Base-by-base conservation (phyloP, 2,888 invertebrate species). In the Hydriomena furcata region DNA sequence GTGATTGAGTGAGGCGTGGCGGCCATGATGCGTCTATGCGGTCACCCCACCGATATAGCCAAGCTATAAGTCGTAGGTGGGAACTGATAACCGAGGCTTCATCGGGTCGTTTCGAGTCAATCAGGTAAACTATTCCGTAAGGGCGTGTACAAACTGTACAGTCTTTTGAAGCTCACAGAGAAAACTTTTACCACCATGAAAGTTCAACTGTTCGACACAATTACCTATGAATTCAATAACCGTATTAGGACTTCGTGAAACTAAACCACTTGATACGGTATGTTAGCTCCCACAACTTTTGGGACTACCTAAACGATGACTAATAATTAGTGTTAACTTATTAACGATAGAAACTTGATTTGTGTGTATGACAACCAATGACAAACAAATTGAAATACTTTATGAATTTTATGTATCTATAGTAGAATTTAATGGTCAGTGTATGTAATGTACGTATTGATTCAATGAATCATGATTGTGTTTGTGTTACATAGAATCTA, bases 1-100 rank as follows among this genome's bases (percentile, higher is more conserved):
- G 80, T 82, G 86, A 86, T 83, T 83, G 79, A 76, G 77, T 73
- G 71, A 81, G 86, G 86, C 73, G 87, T 72, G 85, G 82, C 80
- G 57, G 65, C 75, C 68, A 73, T 71, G 69, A 70, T 66, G 70
- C 72, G 66, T 63, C 67, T 68, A 79, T 79, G 73, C 73, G 74
- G 76, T 75, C 80, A 79, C 71, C 72, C 64, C 58, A 63, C 63
- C 66, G 71, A 74, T 76, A 76, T 72, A 75, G 62, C 66, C 61
- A 58, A 64, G 58, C 55, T 55, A 64, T 64, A 66, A 61, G 48
- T 60, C 60, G 66, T 63, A 67, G 65, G 63, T 65, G 63, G 68
- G 60, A 66, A 68, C 66, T 64, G 74, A 75, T 68, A 65, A 66
- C 65, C 60, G 67, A 74, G 61, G 58, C 71, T 67, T 60, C 65